phyloP scores from a whole-genome alignment of 2,797 vertebrate genomes.

The Hylomyscus alleni region DNA sequence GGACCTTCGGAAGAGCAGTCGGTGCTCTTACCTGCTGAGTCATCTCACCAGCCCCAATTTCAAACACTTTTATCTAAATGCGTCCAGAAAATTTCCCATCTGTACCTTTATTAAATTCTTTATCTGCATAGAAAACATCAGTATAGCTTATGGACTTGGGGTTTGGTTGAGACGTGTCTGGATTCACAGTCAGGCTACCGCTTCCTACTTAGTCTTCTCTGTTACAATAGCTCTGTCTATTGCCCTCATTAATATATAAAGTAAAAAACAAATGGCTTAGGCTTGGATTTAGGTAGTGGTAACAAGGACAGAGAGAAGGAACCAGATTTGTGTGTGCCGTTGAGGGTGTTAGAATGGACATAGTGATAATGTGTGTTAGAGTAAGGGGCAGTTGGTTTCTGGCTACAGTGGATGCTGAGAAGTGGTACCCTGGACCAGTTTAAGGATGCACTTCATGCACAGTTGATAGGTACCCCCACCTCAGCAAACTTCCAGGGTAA shows the following conservation, averaged over 20 bases:
- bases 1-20: too few species aligned
- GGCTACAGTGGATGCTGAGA: neutral
- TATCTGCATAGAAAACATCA: slow-evolving; percentile 32
- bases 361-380: neutral
- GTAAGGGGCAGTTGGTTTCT: neutral
- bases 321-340: neutral
- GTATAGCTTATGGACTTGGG: slow-evolving; percentile 14
- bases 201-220: slow-evolving; percentile 22
- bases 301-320: slow-evolving; percentile 28
- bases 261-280: slow-evolving; percentile 8
- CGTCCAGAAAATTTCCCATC: neutral
- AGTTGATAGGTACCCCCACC: too few species aligned
- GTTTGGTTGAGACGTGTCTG: slow-evolving; percentile 65
- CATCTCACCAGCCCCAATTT: too few species aligned
- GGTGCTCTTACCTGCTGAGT: too few species aligned
- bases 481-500: neutral
- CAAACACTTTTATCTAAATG: slow-evolving; percentile 34
- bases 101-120: slow-evolving; percentile 32
- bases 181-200: slow-evolving; percentile 51
- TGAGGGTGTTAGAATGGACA: neutral
- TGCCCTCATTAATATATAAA: slow-evolving; percentile 1
- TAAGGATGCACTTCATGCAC: neutral
- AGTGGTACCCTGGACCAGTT: neutral
- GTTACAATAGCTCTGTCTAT: slow-evolving; percentile 32
- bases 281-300: slow-evolving; percentile 18